Percentiles rank a stretch among this genome's conserved stretches.
Evolutionary conservation across 2,888 invertebrate species (phyloP).

Genomic region (Kuschelorhynchus macadamiae): DNA sequence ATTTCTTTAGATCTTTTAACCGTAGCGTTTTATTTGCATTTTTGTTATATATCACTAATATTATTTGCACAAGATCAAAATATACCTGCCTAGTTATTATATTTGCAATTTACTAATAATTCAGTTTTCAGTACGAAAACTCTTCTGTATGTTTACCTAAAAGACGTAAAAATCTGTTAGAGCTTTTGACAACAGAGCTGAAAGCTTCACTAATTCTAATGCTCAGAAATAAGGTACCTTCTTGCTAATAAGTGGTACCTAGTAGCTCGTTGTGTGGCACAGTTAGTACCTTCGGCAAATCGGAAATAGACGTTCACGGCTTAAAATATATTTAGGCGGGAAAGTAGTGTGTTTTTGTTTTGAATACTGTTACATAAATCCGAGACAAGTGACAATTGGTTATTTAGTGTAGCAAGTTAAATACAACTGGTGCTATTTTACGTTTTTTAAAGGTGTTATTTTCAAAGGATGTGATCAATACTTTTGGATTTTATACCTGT

Average conservation of each 20-base stretch:
- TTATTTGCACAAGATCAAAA: no score
- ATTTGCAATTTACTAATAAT: no score
- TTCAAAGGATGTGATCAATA: no score
- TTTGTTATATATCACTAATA: no score
- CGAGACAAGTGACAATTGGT: no score
- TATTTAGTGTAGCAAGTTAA: no score
- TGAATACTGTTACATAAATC: neutral
- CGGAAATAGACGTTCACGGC: neutral
- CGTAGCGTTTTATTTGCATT: no score
- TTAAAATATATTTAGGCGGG: constrained; percentile 14
- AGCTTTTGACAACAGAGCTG: constrained; percentile 41
- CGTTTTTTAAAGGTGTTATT: no score
- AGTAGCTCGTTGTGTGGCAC: constrained; percentile 47
- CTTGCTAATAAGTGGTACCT: constrained; percentile 44
- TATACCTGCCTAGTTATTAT: no score
- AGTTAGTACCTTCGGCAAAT: constrained; percentile 30
- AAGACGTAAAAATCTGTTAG: constrained; percentile 42
- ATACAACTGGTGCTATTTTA: no score
- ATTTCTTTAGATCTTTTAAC: no score
- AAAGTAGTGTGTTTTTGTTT: neutral
- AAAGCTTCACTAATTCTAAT: constrained; percentile 41
- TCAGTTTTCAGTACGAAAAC: constrained; percentile 37
- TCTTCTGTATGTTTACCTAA: constrained; percentile 35
- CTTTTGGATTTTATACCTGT: no score
- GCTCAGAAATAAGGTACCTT: constrained; percentile 41